phyloP scores from a whole-genome alignment of 1,140 invertebrate genomes.

The Achatina immaculata region DNA sequence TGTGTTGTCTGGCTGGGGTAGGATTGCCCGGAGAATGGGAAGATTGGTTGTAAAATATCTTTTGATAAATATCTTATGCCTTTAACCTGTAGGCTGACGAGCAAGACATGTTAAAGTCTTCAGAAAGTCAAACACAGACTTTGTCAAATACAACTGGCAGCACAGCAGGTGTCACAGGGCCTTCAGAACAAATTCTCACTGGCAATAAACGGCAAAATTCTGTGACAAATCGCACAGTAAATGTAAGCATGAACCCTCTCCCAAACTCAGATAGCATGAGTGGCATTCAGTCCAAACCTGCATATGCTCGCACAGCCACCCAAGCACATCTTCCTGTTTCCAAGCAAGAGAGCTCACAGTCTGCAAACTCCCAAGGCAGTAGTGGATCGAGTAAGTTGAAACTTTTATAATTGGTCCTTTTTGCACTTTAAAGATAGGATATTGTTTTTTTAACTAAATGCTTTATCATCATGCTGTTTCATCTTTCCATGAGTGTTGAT shows the following conservation, averaged over 20 bases:
- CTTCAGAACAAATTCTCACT: background rate
- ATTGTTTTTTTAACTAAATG: no score
- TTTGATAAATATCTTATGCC: background rate
- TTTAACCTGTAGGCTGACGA: background rate
- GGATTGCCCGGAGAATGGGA: background rate
- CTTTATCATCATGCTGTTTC: no score
- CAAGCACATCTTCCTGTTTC: slow-evolving; percentile 42
- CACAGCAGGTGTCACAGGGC: background rate
- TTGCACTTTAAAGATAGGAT: no score
- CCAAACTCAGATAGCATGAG: slow-evolving; percentile 28
- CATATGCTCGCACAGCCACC: slow-evolving; percentile 25
- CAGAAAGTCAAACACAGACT: background rate
- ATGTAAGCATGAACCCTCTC: slow-evolving; percentile 27
- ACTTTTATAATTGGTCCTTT: no score
- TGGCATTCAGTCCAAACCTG: slow-evolving; percentile 35
- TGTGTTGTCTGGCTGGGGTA: background rate
- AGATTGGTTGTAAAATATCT: background rate
- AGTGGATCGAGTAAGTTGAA: slow-evolving; percentile 44
- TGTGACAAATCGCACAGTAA: slow-evolving; percentile 35
- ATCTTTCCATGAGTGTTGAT: no score
- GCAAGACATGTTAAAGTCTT: slow-evolving; percentile 3
- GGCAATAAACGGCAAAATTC: slow-evolving; percentile 44
- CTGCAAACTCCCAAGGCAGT: slow-evolving; percentile 47
- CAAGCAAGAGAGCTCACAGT: slow-evolving; percentile 57
- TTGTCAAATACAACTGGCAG: background rate